A percentile compares a stretch with the other conserved stretches of the same genome.
These are phyloP conservation scores for Scrobipalpa atriplicella DNA, from an alignment of 2,888 invertebrate genomes.

Conservation along the genomic window DNA sequence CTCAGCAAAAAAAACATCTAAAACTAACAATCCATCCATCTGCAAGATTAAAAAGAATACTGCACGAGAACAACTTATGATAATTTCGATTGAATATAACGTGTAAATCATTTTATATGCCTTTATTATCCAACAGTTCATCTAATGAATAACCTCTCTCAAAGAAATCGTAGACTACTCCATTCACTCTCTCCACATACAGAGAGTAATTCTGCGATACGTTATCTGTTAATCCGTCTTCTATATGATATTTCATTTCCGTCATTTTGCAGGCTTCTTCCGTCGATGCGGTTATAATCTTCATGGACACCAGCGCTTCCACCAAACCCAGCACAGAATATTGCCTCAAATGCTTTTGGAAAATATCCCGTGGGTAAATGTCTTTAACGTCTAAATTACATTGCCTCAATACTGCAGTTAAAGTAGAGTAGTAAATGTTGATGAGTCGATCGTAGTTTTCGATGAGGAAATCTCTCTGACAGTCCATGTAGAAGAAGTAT, in stretches of 20 bases:
- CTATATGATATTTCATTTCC: slow-evolving; percentile 54
- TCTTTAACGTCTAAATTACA: slow-evolving; percentile 56
- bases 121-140: slow-evolving; percentile 30
- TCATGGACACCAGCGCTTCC: slow-evolving; percentile 69
- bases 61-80: not conserved
- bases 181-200: slow-evolving; percentile 63
- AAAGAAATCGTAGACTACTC: slow-evolving; percentile 63
- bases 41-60: not conserved
- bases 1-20: too few relatives aligned
- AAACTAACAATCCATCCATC: too few relatives aligned
- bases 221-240: slow-evolving; percentile 45
- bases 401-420: slow-evolving; percentile 60
- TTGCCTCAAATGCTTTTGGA: slow-evolving; percentile 55
- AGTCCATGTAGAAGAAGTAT: slow-evolving; percentile 65
- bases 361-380: slow-evolving; percentile 57
- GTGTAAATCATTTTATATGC: not conserved
- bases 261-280: slow-evolving; percentile 65
- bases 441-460: slow-evolving; percentile 56
- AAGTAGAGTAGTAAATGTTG: slow-evolving; percentile 61
- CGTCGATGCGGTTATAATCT: slow-evolving; percentile 65
- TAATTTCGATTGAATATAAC: not conserved
- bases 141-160: slow-evolving; percentile 55
- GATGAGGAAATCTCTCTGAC: slow-evolving; percentile 53
- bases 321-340: slow-evolving; percentile 66
- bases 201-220: slow-evolving; percentile 47